Base-by-base conservation (phyloP, 2,797 vertebrate genomes). In the Oreochromis mossambicus region DNA sequence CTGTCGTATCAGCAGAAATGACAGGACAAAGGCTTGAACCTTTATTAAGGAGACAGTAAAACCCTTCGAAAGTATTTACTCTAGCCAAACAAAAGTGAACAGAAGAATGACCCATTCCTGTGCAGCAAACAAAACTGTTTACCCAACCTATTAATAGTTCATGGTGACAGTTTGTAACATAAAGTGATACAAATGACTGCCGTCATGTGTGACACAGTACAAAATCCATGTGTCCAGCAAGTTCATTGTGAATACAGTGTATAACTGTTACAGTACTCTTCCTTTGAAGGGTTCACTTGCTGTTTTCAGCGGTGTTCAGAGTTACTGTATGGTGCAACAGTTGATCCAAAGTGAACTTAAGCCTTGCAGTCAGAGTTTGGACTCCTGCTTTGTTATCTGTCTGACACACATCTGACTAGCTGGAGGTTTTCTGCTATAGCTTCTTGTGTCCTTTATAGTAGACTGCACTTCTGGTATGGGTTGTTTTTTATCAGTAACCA, bases 401-500 rank as follows among this genome's bases (percentile, higher is more conserved):
- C 66, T 52, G 78, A 79, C 83, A 87, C 63, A 61, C 8, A 26
- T 83, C 21, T 32, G 14, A 11, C 58, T 63, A 63, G 58, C 34
- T 38, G 11, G 34, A 63, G 34, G 58, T 63, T 89, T 86, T 85
- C 80, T 86, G 50, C 21, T 29, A n/a, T 82, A 77, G 76, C 38
- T 85, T 12, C 13, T 7, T 41, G 78, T 89, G 5, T 15, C 70
- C 85, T 80, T 81, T 80, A 90, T 61, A 34, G 83, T 51, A 48
- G 58, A 79, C 19, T 56, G 19, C 70, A 29, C 24, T 54, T 32
- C 76, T 41, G 15, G 5, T 6, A 7, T 78, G 52, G 66, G 54
- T 78, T 8, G 8, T 83, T 21, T 76, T 26, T 85, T 92, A 88
- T 88, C 90, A 77, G 56, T 32, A 46, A 56, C 34, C 85, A 88